Conservation (phyloP, 2,888 invertebrate genomes). For the Anticlea derivata region DNA sequence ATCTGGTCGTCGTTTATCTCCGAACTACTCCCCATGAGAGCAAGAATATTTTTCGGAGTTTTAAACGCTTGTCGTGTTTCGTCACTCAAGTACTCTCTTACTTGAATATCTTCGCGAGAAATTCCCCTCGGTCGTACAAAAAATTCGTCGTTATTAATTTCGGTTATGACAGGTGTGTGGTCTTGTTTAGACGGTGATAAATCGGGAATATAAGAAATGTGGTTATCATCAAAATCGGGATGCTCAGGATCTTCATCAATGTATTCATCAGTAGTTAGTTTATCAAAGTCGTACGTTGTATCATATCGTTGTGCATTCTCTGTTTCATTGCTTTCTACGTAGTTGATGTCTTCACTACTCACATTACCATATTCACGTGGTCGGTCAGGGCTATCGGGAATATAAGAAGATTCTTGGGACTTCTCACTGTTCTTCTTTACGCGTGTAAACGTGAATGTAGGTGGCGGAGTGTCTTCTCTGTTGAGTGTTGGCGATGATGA, state of each 20-base stretch:
- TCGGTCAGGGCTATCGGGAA: slow-evolving; percentile 68
- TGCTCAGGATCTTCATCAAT: slow-evolving; percentile 74
- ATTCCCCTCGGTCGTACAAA: slow-evolving; percentile 92
- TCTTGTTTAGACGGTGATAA: slow-evolving; percentile 73
- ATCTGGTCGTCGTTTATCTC: slow-evolving; percentile 59
- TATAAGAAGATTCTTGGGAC: slow-evolving; percentile 72
- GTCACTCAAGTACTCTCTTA: slow-evolving; percentile 89
- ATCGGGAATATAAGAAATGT: slow-evolving; percentile 57
- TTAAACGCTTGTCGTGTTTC: slow-evolving; percentile 92
- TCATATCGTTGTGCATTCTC: slow-evolving; percentile 69
- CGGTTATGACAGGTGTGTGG: slow-evolving; percentile 88
- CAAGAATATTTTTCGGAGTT: slow-evolving; percentile 86
- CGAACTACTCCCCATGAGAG: slow-evolving; percentile 81
- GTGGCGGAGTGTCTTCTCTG: slow-evolving; percentile 85
- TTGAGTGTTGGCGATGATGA: slow-evolving; percentile 79
- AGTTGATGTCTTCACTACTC: slow-evolving; percentile 48
- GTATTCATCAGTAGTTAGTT: slow-evolving; percentile 80
- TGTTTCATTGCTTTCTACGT: slow-evolving; percentile 54
- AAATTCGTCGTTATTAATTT: slow-evolving; percentile 94
- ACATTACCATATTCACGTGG: slow-evolving; percentile 79
- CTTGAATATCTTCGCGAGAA: slow-evolving; percentile 91
- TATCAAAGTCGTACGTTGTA: slow-evolving; percentile 81
- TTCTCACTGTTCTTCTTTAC: slow-evolving; percentile 73
- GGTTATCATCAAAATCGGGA: slow-evolving; percentile 46
- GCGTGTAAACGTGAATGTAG: slow-evolving; percentile 86